Evolutionary conservation across 2,113 vertebrate genomes (phyloP).

Genomic region (Poeciliopsis retropinna): DNA sequence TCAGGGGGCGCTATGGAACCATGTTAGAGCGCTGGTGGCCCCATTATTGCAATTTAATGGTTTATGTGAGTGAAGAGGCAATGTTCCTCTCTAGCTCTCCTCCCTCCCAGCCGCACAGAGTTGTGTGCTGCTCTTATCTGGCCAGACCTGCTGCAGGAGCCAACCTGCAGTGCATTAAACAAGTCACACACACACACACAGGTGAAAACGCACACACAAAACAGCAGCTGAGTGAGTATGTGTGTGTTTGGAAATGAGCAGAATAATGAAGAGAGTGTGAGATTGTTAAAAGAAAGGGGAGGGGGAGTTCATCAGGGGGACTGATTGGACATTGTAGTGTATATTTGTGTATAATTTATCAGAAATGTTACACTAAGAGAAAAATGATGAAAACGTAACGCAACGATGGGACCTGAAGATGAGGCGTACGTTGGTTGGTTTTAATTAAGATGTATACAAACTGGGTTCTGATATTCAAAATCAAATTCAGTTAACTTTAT

Average conservation of each 20-base stretch:
- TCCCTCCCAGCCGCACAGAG: conserved; percentile 65
- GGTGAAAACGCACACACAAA: conserved; percentile 8
- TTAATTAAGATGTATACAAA: conserved; percentile 18
- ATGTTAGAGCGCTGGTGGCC: conserved; percentile 66
- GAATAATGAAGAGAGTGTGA: conserved; percentile 70
- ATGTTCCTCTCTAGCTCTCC: conserved; percentile 61
- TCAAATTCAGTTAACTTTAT: neutral
- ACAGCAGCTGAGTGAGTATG: conserved; percentile 17
- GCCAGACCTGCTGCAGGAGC: conserved; percentile 79
- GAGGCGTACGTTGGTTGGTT: conserved; percentile 28
- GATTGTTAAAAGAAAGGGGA: conserved; percentile 51
- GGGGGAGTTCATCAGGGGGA: conserved; percentile 57
- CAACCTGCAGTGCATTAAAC: conserved; percentile 81
- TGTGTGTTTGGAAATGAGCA: conserved; percentile 63
- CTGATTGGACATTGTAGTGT: conserved; percentile 60
- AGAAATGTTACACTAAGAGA: conserved; percentile 35
- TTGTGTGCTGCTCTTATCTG: conserved; percentile 78
- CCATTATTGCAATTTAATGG: conserved; percentile 74
- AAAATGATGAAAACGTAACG: conserved; percentile 35
- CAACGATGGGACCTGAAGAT: conserved; percentile 45
- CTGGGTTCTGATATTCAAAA: conserved; percentile 3
- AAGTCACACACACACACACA: conserved; percentile 61
- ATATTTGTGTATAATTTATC: conserved; percentile 62
- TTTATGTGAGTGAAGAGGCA: conserved; percentile 68
- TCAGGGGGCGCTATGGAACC: conserved; percentile 77